These are phyloP conservation scores for Gryllus longicercus DNA, from an alignment of 2,888 invertebrate species.

Conservation along the genomic window DNA sequence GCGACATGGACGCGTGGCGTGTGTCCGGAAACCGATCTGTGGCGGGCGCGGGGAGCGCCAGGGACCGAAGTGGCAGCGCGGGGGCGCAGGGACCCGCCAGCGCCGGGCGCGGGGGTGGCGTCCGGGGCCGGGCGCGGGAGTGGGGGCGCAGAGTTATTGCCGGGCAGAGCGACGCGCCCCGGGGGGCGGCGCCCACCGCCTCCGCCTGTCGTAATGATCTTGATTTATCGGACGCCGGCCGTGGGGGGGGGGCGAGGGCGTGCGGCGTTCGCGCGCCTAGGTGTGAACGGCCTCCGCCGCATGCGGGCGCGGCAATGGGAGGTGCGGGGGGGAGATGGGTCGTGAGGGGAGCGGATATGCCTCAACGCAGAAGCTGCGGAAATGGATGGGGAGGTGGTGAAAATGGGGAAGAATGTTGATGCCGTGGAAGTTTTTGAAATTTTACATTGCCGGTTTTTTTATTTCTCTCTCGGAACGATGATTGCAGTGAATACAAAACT, in stretches of 20 bases:
- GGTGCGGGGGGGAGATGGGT: neutral
- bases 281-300: conserved; percentile 6
- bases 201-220: neutral
- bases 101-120: too few species aligned
- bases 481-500: too few species aligned
- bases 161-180: neutral
- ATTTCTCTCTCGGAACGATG: too few species aligned
- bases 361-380: neutral
- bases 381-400: too few species aligned
- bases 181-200: neutral
- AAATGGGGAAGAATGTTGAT: too few species aligned
- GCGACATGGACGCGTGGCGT: too few species aligned
- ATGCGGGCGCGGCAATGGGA: neutral
- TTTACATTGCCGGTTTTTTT: too few species aligned
- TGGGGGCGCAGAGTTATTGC: neutral
- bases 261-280: neutral
- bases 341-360: neutral
- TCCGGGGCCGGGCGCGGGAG: neutral
- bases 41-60: too few species aligned
- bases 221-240: neutral
- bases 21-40: too few species aligned
- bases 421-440: too few species aligned
- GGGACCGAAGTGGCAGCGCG: too few species aligned
- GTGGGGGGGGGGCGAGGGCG: neutral
- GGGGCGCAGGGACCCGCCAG: too few species aligned